Conservation (phyloP, 2,888 invertebrate species). For the Cerastis leucographa region DNA sequence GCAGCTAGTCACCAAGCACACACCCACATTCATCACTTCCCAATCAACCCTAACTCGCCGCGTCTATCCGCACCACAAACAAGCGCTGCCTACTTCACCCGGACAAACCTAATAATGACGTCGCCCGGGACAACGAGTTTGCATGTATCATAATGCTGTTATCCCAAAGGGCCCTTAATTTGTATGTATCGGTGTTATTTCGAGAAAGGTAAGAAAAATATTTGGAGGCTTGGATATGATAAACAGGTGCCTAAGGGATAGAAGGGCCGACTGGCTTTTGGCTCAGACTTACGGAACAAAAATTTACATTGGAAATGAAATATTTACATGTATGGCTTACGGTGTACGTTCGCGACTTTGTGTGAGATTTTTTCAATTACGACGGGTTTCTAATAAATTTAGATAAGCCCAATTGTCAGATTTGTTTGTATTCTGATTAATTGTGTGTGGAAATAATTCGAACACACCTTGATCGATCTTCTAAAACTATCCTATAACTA, state of each 20-base stretch:
- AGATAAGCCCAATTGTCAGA: background rate
- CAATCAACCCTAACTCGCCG: conserved; percentile 4
- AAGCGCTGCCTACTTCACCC: conserved; percentile 14
- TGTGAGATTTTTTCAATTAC: conserved; percentile 16
- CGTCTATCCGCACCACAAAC: conserved; percentile 23
- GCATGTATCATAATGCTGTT: conserved; percentile 40
- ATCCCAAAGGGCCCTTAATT: conserved; percentile 41
- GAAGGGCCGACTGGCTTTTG: conserved; percentile 22
- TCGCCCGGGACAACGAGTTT: conserved; percentile 39
- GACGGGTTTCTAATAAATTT: background rate
- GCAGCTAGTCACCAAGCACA: background rate
- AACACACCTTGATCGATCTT: background rate
- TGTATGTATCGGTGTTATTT: conserved; percentile 54
- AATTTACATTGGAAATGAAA: conserved; percentile 39
- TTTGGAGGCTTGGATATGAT: conserved; percentile 42
- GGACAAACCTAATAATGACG: conserved; percentile 49
- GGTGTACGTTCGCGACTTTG: too few species aligned
- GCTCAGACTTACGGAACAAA: conserved; percentile 25
- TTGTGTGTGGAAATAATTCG: background rate
- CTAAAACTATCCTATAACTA: background rate
- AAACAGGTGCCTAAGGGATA: conserved; percentile 54
- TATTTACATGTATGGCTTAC: conserved; percentile 6
- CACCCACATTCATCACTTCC: background rate
- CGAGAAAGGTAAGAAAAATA: conserved; percentile 49
- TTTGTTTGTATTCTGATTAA: background rate